Evolutionary conservation across 2,113 vertebrate species (phyloP).

Genomic region (Balaenoptera acutorostrata): DNA sequence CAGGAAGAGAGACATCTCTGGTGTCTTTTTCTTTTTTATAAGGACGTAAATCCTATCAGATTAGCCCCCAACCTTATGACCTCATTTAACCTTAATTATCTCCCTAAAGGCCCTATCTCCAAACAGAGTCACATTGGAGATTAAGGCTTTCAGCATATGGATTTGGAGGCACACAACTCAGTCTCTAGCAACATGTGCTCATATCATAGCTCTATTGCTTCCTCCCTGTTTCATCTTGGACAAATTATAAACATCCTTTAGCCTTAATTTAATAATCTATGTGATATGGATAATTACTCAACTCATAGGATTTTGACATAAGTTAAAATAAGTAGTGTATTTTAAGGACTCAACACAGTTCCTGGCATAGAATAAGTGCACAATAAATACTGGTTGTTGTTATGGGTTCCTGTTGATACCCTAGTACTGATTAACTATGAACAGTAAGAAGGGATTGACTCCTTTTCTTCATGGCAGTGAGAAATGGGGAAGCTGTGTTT

Average conservation of each 20-base stretch:
- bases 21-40: not conserved
- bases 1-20: not conserved
- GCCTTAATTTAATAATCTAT: not conserved
- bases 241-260: not conserved
- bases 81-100: not conserved
- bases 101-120: not conserved
- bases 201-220: not conserved
- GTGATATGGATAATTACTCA: not conserved
- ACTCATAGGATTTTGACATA: not conserved
- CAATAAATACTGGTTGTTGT: not conserved
- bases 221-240: not conserved
- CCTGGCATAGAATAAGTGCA: not conserved
- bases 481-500: not conserved
- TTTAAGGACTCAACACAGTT: not conserved
- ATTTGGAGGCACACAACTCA: not conserved
- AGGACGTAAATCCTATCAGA: not conserved
- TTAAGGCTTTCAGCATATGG: not conserved
- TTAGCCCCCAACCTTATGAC: not conserved
- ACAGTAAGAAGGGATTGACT: not conserved
- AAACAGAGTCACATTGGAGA: not conserved
- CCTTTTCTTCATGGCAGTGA: not conserved
- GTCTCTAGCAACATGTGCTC: not conserved
- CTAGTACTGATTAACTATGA: not conserved
- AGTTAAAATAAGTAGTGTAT: not conserved
- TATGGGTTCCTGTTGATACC: not conserved